Evolutionary conservation across 2,113 vertebrate genomes (phyloP).

Genomic region (Tetrao urogallus): DNA sequence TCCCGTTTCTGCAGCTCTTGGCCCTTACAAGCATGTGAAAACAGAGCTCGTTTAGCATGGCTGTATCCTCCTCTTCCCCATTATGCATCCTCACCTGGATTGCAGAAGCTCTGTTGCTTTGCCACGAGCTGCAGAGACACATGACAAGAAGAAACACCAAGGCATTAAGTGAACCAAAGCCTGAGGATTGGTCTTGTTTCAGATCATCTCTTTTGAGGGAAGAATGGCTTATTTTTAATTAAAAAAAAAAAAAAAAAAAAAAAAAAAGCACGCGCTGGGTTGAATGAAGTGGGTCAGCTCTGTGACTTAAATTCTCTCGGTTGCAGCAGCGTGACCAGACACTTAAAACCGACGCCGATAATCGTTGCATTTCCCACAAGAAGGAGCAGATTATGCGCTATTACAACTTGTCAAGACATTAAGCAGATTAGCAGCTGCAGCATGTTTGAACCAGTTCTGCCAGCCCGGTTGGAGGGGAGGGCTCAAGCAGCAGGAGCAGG

Average conservation of each 20-base stretch:
- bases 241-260: neutral
- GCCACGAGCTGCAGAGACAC: neutral
- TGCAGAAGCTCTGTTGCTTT: neutral
- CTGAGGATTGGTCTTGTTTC: neutral
- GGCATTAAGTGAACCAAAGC: neutral
- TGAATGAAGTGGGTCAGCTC: neutral
- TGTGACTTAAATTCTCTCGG: neutral
- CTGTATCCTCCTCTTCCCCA: neutral
- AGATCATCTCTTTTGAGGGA: neutral
- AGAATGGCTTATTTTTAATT: neutral
- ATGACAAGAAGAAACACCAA: neutral
- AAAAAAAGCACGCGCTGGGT: accelerated
- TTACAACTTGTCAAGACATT: neutral
- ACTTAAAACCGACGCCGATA: neutral
- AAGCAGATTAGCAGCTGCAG: constrained; percentile 51
- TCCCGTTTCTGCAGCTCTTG: neutral
- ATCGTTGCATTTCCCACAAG: neutral
- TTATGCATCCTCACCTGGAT: accelerated
- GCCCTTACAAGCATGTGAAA: constrained; percentile 9
- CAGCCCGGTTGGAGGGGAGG: neutral
- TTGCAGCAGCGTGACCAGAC: neutral
- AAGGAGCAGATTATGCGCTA: neutral
- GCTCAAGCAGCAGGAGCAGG: neutral
- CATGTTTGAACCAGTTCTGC: constrained; percentile 45
- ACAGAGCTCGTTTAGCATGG: neutral